Conservation (phyloP, 2,888 invertebrate species). For the Orchesella flavescens region DNA sequence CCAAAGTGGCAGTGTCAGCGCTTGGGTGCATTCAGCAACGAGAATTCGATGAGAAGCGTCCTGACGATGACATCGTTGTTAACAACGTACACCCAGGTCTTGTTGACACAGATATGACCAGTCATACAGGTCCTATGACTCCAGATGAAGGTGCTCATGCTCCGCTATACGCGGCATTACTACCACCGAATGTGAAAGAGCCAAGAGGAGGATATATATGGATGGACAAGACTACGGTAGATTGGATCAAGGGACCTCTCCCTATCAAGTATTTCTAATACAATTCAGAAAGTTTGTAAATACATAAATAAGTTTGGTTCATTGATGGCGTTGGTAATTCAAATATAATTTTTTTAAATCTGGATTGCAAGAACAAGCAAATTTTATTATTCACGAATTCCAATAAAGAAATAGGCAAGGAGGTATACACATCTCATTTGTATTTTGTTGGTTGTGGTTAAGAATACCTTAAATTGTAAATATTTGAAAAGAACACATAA, state of each 20-base stretch:
- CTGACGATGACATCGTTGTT: conserved; percentile 79
- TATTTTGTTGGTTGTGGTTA: too few relatives aligned
- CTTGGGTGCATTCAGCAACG: conserved; percentile 82
- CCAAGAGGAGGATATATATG: conserved; percentile 81
- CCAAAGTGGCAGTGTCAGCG: conserved; percentile 84
- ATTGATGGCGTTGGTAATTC: too few relatives aligned
- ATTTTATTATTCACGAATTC: too few relatives aligned
- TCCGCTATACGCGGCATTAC: conserved; percentile 79
- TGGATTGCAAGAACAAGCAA: too few relatives aligned
- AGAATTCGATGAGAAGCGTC: conserved; percentile 76
- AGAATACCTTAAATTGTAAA: too few relatives aligned
- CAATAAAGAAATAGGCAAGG: too few relatives aligned
- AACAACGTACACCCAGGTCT: conserved; percentile 86
- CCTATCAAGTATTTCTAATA: conserved; percentile 29
- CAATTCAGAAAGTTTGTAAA: too few relatives aligned
- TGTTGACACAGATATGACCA: conserved; percentile 86
- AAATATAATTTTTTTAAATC: too few relatives aligned
- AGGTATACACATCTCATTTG: too few relatives aligned
- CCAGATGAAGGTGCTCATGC: conserved; percentile 79
- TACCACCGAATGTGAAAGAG: conserved; percentile 75
- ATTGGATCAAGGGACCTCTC: conserved; percentile 75
- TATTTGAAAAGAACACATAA: too few relatives aligned
- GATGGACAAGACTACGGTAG: conserved; percentile 78
- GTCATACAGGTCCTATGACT: conserved; percentile 79
- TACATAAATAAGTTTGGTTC: too few relatives aligned